Conservation (phyloP, 1,140 invertebrate species). For the Hyposmocoma kahamanoa region DNA sequence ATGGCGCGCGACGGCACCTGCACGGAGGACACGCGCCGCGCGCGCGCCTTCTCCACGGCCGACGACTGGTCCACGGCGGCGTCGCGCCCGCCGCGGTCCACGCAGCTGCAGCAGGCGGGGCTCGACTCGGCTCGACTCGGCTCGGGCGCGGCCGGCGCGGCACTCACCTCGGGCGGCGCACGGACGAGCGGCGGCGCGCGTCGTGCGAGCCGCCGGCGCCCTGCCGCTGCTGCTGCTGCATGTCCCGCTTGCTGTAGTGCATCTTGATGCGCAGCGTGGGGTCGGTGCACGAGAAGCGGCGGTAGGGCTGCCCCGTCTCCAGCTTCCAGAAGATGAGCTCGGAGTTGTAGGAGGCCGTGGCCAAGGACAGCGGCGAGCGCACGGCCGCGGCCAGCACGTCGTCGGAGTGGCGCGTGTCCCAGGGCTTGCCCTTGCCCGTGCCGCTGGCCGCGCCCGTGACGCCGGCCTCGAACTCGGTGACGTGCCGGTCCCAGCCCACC, state of each 20-base stretch:
- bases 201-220: conserved; percentile 1
- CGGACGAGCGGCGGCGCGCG: conserved; percentile 16
- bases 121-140: conserved; percentile 18
- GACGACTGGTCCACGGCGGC: conserved; percentile 16
- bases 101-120: conserved; percentile 23
- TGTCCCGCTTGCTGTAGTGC: conserved; percentile 46
- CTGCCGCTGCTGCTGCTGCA: neutral
- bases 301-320: conserved; percentile 80
- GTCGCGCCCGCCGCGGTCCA: conserved; percentile 17
- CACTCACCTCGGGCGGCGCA: conserved; percentile 31
- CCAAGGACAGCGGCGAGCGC: conserved; percentile 75
- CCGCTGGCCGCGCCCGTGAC: too few relatives aligned
- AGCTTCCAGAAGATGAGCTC: conserved; percentile 86
- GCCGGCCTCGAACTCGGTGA: conserved; percentile 81
- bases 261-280: conserved; percentile 65
- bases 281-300: conserved; percentile 69
- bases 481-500: conserved; percentile 80
- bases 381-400: conserved; percentile 80
- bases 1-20: conserved; percentile 30
- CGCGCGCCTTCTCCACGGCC: conserved; percentile 43
- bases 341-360: conserved; percentile 79
- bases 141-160: neutral
- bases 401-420: conserved; percentile 81
- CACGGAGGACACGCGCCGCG: conserved; percentile 41
- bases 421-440: conserved; percentile 73